Percentiles rank a stretch among this genome's conserved stretches.
Conservation (phyloP, 2,888 invertebrate species). For the Drosophila hamatofila region DNA sequence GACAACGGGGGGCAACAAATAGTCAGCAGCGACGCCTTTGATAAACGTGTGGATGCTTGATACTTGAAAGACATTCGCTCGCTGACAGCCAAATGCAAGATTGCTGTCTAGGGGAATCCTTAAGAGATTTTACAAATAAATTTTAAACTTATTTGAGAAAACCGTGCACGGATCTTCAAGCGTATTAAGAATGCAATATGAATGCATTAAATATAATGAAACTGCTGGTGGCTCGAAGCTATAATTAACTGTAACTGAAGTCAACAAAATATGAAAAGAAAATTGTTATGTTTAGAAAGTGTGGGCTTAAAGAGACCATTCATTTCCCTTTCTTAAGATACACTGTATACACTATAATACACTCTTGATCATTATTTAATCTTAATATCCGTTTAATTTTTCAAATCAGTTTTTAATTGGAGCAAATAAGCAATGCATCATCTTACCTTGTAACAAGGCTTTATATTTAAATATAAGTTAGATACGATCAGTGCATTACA, state of each 20-base stretch:
- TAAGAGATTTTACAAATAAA: constrained; percentile 12
- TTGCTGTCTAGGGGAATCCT: constrained; percentile 18
- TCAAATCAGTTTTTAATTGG: no score
- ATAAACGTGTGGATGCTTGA: constrained; percentile 69
- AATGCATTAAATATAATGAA: not conserved
- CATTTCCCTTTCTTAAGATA: no score
- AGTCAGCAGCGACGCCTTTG: constrained; percentile 37
- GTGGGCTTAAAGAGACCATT: no score
- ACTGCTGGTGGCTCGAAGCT: not conserved
- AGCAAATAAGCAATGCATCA: no score
- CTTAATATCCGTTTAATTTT: no score
- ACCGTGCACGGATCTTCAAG: not conserved
- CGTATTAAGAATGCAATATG: not conserved
- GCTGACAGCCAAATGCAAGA: constrained; percentile 41
- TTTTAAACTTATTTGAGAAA: constrained; percentile 6
- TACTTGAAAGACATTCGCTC: constrained; percentile 43
- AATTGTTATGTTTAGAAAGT: no score
- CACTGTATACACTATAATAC: no score
- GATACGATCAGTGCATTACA: no score
- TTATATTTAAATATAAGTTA: no score
- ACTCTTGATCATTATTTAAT: no score
- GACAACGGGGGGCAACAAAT: constrained; percentile 64
- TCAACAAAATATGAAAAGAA: no score
- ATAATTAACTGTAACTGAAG: not conserved
- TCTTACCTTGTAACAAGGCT: no score